phyloP scores from a whole-genome alignment of 2,888 invertebrate species.

The Alcis repandata region DNA sequence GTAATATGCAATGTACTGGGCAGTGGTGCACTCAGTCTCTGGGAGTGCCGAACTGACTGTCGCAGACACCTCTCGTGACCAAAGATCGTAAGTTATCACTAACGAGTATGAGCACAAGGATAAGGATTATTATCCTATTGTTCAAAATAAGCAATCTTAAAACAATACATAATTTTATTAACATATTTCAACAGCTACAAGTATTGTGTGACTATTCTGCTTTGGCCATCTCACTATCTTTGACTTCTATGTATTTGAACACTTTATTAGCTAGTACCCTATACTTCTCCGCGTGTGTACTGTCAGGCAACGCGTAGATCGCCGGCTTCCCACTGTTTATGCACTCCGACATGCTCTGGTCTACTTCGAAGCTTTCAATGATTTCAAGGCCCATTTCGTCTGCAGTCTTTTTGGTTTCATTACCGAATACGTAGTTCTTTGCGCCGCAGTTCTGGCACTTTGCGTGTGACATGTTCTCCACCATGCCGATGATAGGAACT shows the following conservation, averaged over 20 bases:
- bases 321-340: conserved; percentile 92
- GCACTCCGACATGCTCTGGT: conserved; percentile 89
- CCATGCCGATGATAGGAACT: conserved; percentile 94
- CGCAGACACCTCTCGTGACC: too few relatives aligned
- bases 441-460: conserved; percentile 92
- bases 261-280: conserved; percentile 78
- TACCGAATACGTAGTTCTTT: conserved; percentile 91
- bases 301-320: conserved; percentile 89
- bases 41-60: too few relatives aligned
- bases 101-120: too few relatives aligned
- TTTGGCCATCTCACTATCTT: conserved; percentile 65
- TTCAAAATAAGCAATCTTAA: background rate
- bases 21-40: too few relatives aligned
- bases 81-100: too few relatives aligned
- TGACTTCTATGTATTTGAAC: conserved; percentile 76
- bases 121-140: background rate
- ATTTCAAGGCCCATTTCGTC: conserved; percentile 88
- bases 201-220: conserved; percentile 59
- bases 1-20: too few relatives aligned
- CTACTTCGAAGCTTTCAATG: conserved; percentile 91
- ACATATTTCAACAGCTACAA: conserved; percentile 61
- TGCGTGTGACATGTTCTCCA: conserved; percentile 96
- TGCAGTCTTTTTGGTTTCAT: conserved; percentile 88
- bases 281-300: conserved; percentile 80
- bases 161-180: conserved; percentile 52